Base-by-base conservation (phyloP, 2,888 invertebrate genomes). In the Melipona bicolor region DNA sequence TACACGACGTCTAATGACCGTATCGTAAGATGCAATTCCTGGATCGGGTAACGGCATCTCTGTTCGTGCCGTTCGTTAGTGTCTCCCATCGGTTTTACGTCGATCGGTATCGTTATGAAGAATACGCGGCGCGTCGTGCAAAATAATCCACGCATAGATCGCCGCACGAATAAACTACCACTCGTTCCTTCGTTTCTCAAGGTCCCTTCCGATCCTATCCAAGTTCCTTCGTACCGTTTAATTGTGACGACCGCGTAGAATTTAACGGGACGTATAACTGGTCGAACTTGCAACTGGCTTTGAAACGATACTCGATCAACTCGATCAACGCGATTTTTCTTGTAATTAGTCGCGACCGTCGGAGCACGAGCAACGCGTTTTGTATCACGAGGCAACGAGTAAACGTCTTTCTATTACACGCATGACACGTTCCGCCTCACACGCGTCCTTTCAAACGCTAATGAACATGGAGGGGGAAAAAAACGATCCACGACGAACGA, bases 271-370 rank as follows among this genome's bases (percentile, higher is more conserved):
- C 21, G n/a, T 56, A 52, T 69, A 65, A n/a, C 24, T 6, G n/a
- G 13, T 5, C 52, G 50, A 17, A 43, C 43, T 32, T 52, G 61
- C 79, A 72, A 72, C 54, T 68, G 5, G n/a, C 21, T 24, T 24
- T 15, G 50, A 6, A n/a, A 56, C 24, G 15, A 4, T 54, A 19
- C 6, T 54, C 65, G 50, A 54, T n/a, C 71, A 65, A 74, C 77
- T 74, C 36, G 36, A 70, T 77, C 71, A 4, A 32, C 77, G 54
- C 65, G 50, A 67, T 59, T 74, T 36, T n/a, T n/a, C n/a, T n/a
- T 24, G 24, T 71, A 74, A 82, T 77, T 77, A 56, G 56, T 9
- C 3, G 50, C 21, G 27, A 21, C 67, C 68, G 68, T 61, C 24
- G 43, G 27, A 2, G 59, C 50, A 54, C 49, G 3, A 27, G 43